phyloP scores from a whole-genome alignment of 2,113 vertebrate species.

The Excalfactoria chinensis region DNA sequence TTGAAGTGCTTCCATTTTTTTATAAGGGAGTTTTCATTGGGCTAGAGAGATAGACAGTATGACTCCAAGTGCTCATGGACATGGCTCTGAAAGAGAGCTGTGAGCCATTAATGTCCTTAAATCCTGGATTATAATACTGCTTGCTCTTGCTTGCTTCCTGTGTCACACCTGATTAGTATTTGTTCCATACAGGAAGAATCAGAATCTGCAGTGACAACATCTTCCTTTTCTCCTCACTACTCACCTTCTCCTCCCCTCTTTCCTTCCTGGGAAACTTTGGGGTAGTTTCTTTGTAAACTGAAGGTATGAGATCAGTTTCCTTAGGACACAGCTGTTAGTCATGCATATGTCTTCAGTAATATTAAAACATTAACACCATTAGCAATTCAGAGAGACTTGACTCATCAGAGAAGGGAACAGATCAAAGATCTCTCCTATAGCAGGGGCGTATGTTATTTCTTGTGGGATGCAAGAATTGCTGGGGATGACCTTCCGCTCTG shows the following conservation, averaged over 20 bases:
- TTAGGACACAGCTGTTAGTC: constrained; percentile 25
- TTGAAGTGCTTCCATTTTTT: background rate
- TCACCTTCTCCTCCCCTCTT: background rate
- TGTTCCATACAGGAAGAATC: background rate
- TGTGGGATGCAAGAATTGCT: background rate
- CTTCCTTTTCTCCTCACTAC: constrained; percentile 4
- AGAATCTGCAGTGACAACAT: background rate
- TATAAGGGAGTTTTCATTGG: background rate
- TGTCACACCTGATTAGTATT: background rate
- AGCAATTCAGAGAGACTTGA: background rate
- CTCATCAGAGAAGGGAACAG: background rate
- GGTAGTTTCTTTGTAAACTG: constrained; percentile 9
- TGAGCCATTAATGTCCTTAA: background rate
- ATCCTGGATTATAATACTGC: background rate
- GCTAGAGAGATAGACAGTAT: background rate
- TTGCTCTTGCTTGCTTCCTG: background rate
- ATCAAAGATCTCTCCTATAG: background rate
- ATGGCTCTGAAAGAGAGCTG: background rate
- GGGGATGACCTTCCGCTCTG: background rate
- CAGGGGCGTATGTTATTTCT: background rate
- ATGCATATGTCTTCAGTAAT: background rate
- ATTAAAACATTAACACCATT: background rate
- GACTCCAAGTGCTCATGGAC: background rate
- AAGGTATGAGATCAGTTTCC: constrained; percentile 53
- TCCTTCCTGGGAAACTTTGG: constrained; percentile 17